These are phyloP conservation scores for Oreortyx pictus DNA, from an alignment of 2,797 vertebrate species.

Conservation along the genomic window DNA sequence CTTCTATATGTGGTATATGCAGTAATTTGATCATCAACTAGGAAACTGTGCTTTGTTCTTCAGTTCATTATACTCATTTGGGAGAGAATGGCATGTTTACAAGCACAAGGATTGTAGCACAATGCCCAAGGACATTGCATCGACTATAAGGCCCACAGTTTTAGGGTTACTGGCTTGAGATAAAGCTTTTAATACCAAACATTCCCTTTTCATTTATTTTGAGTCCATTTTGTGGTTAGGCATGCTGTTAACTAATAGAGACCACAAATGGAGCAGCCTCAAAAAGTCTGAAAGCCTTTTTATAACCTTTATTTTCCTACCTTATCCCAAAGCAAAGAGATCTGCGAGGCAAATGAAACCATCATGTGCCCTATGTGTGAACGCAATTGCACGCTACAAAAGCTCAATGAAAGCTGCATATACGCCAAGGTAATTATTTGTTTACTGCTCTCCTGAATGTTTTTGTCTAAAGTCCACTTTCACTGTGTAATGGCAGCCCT, in stretches of 20 bases:
- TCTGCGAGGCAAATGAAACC: constrained; percentile 94
- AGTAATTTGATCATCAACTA: background rate
- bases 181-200: background rate
- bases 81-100: background rate
- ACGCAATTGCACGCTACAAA: constrained; percentile 91
- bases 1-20: background rate
- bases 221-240: background rate
- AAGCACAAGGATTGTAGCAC: background rate
- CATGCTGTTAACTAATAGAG: background rate
- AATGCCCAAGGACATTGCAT: background rate
- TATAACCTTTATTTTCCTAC: constrained; percentile 18
- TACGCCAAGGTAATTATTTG: constrained; percentile 91
- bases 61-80: background rate
- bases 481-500: background rate
- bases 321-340: constrained; percentile 88
- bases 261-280: background rate
- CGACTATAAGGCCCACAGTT: background rate
- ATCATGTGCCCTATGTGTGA: constrained; percentile 98
- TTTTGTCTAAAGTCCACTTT: background rate
- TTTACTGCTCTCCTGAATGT: background rate
- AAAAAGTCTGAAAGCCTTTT: background rate
- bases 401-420: constrained; percentile 95
- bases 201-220: background rate
- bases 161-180: background rate
- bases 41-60: background rate